phyloP scores from a whole-genome alignment of 1,140 invertebrate genomes.

The Venturia canescens region DNA sequence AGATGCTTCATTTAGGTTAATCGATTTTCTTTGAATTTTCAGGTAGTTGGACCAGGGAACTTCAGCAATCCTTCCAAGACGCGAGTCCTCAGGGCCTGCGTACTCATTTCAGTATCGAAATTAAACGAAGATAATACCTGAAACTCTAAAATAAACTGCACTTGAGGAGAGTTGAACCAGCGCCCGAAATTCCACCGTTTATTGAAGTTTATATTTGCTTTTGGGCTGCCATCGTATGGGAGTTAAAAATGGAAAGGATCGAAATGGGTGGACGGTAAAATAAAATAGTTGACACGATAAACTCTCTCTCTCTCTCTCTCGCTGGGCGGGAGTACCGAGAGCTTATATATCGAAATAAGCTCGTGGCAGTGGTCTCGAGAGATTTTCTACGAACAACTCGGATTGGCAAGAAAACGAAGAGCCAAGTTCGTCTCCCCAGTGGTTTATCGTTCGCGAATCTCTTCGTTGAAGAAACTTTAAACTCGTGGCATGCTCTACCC shows the following conservation, averaged over 20 bases:
- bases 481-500: conserved; percentile 41
- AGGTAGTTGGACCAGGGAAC: too few relatives aligned
- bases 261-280: conserved; percentile 10
- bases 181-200: neutral
- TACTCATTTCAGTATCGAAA: too few relatives aligned
- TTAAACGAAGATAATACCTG: too few relatives aligned
- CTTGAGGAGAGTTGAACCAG: neutral
- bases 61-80: too few relatives aligned
- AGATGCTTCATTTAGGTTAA: too few relatives aligned
- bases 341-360: conserved; percentile 35
- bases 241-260: conserved; percentile 18
- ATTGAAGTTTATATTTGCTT: neutral
- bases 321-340: conserved; percentile 1
- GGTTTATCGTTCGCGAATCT: conserved; percentile 44
- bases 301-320: conserved; percentile 12
- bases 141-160: too few relatives aligned
- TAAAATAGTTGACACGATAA: conserved; percentile 34
- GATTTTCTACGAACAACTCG: conserved; percentile 29
- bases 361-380: conserved; percentile 35
- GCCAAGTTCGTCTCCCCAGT: conserved; percentile 53
- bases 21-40: too few relatives aligned
- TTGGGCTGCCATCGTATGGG: neutral
- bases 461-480: conserved; percentile 52
- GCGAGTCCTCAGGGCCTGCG: too few relatives aligned
- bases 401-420: conserved; percentile 49